Conservation (phyloP, 2,888 invertebrate genomes). For the Terebella lapidaria region DNA sequence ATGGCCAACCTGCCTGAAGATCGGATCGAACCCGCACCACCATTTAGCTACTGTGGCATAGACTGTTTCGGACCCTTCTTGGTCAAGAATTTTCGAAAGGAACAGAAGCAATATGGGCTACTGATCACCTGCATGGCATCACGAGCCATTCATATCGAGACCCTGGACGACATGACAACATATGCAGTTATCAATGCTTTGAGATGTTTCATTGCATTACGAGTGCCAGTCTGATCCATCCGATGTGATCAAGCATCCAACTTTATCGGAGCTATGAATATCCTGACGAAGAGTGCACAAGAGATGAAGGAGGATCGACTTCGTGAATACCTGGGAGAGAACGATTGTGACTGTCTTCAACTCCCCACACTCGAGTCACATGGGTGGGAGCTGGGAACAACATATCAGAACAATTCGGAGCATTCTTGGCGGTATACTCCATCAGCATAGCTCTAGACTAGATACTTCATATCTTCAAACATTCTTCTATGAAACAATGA, state of each 20-base stretch:
- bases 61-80: constrained; percentile 9
- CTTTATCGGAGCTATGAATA: constrained; percentile 10
- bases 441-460: no score
- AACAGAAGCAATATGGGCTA: constrained; percentile 13
- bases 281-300: no score
- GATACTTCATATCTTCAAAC: no score
- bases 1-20: constrained; percentile 28
- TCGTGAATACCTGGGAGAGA: no score
- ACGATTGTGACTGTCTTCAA: no score
- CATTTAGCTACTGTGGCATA: constrained; percentile 7
- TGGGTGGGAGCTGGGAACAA: no score
- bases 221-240: constrained; percentile 6
- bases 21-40: constrained; percentile 5
- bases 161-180: constrained; percentile 9
- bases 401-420: no score
- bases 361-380: no score
- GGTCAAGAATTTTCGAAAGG: constrained; percentile 11
- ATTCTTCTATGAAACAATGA: no score
- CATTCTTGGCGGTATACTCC: no score
- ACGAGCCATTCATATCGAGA: constrained; percentile 14
- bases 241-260: constrained; percentile 12
- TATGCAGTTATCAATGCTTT: constrained; percentile 13
- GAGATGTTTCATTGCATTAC: constrained; percentile 4
- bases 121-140: constrained; percentile 12
- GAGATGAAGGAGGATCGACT: no score